Evolutionary conservation across 1,140 invertebrate genomes (phyloP), one percentile per base, ranked within the genome.

Genomic region (Drosophila trapezifrons): DNA sequence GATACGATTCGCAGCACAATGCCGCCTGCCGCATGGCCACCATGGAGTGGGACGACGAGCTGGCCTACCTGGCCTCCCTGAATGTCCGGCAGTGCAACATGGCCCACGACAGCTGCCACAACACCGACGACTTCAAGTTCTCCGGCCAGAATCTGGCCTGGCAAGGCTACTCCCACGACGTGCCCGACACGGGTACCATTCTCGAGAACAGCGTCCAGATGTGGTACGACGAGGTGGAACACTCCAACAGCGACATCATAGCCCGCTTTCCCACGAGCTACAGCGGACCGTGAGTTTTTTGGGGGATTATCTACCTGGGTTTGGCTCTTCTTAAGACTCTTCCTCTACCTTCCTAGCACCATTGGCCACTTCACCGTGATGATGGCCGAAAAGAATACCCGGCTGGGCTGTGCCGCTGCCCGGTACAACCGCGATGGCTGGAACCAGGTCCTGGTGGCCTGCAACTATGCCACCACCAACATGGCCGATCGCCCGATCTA

Each of bases 321-420:
- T n/a, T 32, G 13, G 4, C 32, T 35, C 12, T 12, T 32, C 29
- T 4, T 10, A 10, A 32, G 3, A 0, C 9, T 3, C 32, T 1
- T 17, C 0, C 0, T 29, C 1, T 12, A 4, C 20, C 18, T 57
- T 4, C 18, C 4, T 18, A 84, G 81, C 0, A 59, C 72, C 40
- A 86, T 90, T 70, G 86, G 82, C 6, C 87, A 90, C 51, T 90
- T 90, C 29, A 90, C 87, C 2, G 80, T 87, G 6, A 80, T 90
- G 79, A 73, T 90, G 49, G 76, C 74, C 35, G 87, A 90, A 52
- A 54, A 49, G 47, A 86, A 86, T 32, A 73, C 71, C 8, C 70
- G 58, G 1, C 12, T 90, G 40, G 87, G 87, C 7, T 90, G 87
- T 40, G 86, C 86, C 4, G 80, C 82, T 7, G 60, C 78, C 17